Conservation (phyloP, 2,797 vertebrate species). For the Chromis chromis region DNA sequence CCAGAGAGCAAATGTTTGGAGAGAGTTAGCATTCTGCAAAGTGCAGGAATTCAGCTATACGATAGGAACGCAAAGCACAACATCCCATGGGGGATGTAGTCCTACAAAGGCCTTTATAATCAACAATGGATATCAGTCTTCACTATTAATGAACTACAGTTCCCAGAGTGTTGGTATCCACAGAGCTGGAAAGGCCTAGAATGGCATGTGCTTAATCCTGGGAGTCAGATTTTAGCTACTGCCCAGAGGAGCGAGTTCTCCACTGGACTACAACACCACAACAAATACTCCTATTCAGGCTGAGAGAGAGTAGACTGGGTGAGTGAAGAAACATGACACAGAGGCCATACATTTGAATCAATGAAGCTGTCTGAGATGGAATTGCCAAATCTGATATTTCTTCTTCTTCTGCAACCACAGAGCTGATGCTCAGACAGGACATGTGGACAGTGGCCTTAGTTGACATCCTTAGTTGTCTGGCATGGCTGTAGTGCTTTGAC, state of each 20-base stretch:
- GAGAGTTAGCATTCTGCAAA: slow-evolving; percentile 67
- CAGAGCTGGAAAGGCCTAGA: slow-evolving; percentile 83
- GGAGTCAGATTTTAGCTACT: slow-evolving; percentile 85
- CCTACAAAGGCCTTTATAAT: slow-evolving; percentile 66
- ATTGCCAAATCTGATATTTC: slow-evolving; percentile 46
- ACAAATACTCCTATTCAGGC: slow-evolving; percentile 69
- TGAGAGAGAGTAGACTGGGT: slow-evolving; percentile 26
- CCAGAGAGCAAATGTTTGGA: slow-evolving; percentile 54
- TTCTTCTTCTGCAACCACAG: slow-evolving; percentile 15
- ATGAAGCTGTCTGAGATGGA: slow-evolving; percentile 29
- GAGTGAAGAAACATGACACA: slow-evolving; percentile 48
- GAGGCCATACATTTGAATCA: slow-evolving; percentile 47
- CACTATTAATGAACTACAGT: slow-evolving; percentile 84
- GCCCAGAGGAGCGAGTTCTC: slow-evolving; percentile 77
- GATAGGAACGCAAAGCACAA: slow-evolving; percentile 65
- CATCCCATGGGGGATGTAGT: slow-evolving; percentile 80
- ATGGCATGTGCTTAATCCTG: slow-evolving; percentile 86
- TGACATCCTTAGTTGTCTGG: slow-evolving; percentile 31
- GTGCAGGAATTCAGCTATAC: slow-evolving; percentile 76
- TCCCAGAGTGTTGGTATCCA: slow-evolving; percentile 81
- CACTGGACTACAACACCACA: slow-evolving; percentile 73
- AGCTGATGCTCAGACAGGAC: slow-evolving; percentile 44
- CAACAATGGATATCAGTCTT: slow-evolving; percentile 80
- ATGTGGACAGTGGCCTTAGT: slow-evolving; percentile 46
- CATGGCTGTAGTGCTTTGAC: slow-evolving; percentile 25